These are phyloP conservation scores for Sminthurinus aureus DNA, from an alignment of 2,888 invertebrate genomes.

Conservation along the genomic window DNA sequence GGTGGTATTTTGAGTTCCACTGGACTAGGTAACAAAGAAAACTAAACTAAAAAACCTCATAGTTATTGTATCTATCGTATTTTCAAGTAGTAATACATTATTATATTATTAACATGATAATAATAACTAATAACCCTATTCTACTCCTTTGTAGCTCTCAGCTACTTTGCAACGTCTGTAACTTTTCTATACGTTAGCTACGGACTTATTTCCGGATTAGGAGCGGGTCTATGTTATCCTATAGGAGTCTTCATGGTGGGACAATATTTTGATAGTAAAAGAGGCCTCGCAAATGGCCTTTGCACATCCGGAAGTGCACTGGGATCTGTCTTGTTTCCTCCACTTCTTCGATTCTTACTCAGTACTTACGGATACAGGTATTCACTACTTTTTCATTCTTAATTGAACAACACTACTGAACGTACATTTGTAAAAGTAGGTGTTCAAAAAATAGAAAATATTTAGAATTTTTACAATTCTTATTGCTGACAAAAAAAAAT, in stretches of 20 bases:
- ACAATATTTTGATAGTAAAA: constrained; percentile 79
- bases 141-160: too few species aligned
- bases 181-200: constrained; percentile 82
- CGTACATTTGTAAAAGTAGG: not conserved
- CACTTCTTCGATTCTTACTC: constrained; percentile 75
- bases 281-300: constrained; percentile 85
- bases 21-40: too few species aligned
- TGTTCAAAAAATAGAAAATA: too few species aligned
- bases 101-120: too few species aligned
- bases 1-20: constrained; percentile 83
- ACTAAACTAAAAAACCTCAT: too few species aligned
- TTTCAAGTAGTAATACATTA: too few species aligned
- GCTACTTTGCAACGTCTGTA: constrained; percentile 82
- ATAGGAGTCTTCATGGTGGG: constrained; percentile 90
- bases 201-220: constrained; percentile 79
- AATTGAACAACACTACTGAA: constrained; percentile 1
- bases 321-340: constrained; percentile 85
- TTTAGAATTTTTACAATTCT: too few species aligned
- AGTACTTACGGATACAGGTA: constrained; percentile 79
- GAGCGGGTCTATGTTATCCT: constrained; percentile 83
- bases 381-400: constrained; percentile 47
- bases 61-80: too few species aligned
- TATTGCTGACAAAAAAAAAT: too few species aligned
- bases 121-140: too few species aligned
- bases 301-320: constrained; percentile 89